Percentiles rank a stretch among this genome's conserved stretches.
Evolutionary conservation across 2,888 invertebrate species (phyloP).

Genomic region (Troides aeacus): DNA sequence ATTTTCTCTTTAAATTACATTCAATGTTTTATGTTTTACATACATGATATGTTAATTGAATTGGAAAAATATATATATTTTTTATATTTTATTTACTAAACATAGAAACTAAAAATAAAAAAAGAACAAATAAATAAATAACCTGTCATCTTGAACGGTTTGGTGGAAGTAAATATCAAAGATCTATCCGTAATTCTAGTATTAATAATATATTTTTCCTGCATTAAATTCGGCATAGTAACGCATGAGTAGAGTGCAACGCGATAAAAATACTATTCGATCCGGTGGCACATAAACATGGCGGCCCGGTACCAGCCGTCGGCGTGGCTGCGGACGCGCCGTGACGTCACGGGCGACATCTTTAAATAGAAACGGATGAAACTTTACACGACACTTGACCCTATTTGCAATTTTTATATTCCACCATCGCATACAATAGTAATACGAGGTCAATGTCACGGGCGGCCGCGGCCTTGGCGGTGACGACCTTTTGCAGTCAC

Average conservation of each 20-base stretch:
- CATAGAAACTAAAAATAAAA: too few relatives aligned
- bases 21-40: too few relatives aligned
- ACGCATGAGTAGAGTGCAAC: constrained; percentile 38
- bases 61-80: too few relatives aligned
- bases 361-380: constrained; percentile 52
- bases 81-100: too few relatives aligned
- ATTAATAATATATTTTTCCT: background rate
- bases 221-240: constrained; percentile 14
- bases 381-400: constrained; percentile 72
- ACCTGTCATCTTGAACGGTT: too few relatives aligned
- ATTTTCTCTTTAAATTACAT: too few relatives aligned
- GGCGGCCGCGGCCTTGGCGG: constrained; percentile 60
- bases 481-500: constrained; percentile 37
- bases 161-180: too few relatives aligned
- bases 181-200: too few relatives aligned
- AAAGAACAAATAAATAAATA: too few relatives aligned
- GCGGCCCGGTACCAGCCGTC: constrained; percentile 58
- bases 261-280: constrained; percentile 51
- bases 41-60: too few relatives aligned
- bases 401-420: constrained; percentile 51
- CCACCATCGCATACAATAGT: constrained; percentile 45
- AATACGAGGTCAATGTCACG: constrained; percentile 68
- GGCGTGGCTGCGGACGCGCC: constrained; percentile 57
- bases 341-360: constrained; percentile 56
- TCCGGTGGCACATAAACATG: constrained; percentile 67